Base-by-base conservation (phyloP, 1,140 invertebrate genomes). In the Leucophenga varia region DNA sequence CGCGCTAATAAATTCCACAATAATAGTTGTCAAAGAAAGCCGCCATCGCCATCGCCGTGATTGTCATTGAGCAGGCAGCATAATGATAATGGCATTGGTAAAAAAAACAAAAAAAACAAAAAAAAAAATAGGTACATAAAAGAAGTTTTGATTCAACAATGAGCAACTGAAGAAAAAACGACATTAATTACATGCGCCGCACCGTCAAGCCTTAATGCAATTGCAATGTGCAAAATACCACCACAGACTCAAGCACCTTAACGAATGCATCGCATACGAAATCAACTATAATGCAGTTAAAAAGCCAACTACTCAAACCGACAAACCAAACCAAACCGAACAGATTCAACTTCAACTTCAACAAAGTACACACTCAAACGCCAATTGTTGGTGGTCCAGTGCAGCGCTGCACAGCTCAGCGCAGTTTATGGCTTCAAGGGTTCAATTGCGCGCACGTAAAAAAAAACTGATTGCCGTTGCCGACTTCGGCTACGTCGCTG, bases 271-370 rank as follows among this genome's bases (percentile, higher is more conserved):
- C 57, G 53, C 54, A 61, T 69, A 69, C 68, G 57, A 61, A 59
- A 59, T 52, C 55, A 64, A 69, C 53, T 64, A 54, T 53, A 69
- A 59, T 69, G 64, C 64, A 61, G 61, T 59, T 69, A 69, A 64
- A 61, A 64, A 59, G 57, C 64, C 56, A 61, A 69, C 61, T 69
- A n/a, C n/a, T 61, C 50, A 68, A 68, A 69, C 61, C 30, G 39
- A 28, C 39, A 41, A 41, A 41, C 25, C 25, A 28, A 14, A 40
- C 16, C 28, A 40, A 40, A 39, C 21, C n/a, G n/a, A n/a, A n/a
- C n/a, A n/a, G n/a, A n/a, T n/a, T n/a, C n/a, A n/a, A n/a, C n/a
- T n/a, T n/a, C n/a, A n/a, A n/a, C n/a, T n/a, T n/a, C n/a, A n/a
- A n/a, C n/a, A n/a, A n/a, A n/a, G n/a, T n/a, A n/a, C n/a, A n/a